Evolutionary conservation across 2,888 invertebrate genomes (phyloP), one percentile per base, ranked within the genome.

Genomic region (Campaea margaritaria): DNA sequence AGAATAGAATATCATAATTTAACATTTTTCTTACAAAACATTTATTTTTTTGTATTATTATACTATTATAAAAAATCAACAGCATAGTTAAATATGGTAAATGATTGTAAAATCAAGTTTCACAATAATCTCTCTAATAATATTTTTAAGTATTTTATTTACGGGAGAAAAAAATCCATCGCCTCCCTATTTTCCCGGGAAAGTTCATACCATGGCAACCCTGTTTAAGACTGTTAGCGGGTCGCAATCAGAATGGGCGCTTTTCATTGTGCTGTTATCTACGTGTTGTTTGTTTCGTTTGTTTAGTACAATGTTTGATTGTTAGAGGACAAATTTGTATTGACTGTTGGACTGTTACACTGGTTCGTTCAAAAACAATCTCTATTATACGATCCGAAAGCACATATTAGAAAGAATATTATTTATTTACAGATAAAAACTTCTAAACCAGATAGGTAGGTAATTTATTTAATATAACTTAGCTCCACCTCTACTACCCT

Each of bases 221-320:
- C 60, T 10, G 36, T 48, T 34, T 39, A 61, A 92, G 91, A 92
- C 89, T 88, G 89, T 89, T 89, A 87, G 82, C 79, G 86, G 86
- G 89, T 86, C 88, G 90, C 89, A 91, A 91, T 91, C 90, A 89
- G 85, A 83, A 83, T 78, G 79, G 83, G 82, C 81, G 86, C 86
- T 89, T 89, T 89, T 91, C 91, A 91, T 91, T 91, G 83, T 78
- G 80, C 89, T 86, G 89, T 87, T 89, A 89, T 89, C 87, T 56
- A 83, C 82, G 81, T 85, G 89, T 86, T 84, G 64, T 60, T 84
- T 86, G 87, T 88, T 85, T 83, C 76, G 77, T 78, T 78, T 81
- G 81, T 82, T 86, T 81, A 75, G 75, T 74, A 68, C 72, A 69
- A 71, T 69, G 67, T 71, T 75, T 76, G 72, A 70, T 68, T 63